These are phyloP conservation scores for Hephaestus fuliginosus DNA, from an alignment of 2,797 vertebrate species.

Conservation along the genomic window DNA sequence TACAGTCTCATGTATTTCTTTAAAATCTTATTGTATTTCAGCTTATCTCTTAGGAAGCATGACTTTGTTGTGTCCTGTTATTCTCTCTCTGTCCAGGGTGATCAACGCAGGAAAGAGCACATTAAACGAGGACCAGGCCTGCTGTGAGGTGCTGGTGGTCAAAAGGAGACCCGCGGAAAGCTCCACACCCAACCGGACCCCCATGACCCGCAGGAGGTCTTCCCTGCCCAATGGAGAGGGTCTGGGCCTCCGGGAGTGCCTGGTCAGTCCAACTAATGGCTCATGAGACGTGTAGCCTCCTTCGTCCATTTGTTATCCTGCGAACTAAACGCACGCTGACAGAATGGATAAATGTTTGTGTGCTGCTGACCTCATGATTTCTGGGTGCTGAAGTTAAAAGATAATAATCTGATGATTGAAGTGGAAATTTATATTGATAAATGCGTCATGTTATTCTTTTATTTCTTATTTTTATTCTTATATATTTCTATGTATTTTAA, in stretches of 20 bases:
- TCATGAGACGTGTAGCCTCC: not conserved
- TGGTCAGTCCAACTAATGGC: slow-evolving; percentile 82
- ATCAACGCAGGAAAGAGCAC: slow-evolving; percentile 99
- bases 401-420: not conserved
- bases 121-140: slow-evolving; percentile 98
- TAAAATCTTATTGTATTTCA: not conserved
- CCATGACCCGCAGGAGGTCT: slow-evolving; percentile 88
- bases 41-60: not conserved
- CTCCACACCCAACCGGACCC: slow-evolving; percentile 88
- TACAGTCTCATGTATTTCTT: not conserved
- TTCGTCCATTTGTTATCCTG: not conserved
- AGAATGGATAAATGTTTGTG: not conserved
- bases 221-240: slow-evolving; percentile 95
- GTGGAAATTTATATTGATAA: not conserved
- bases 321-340: not conserved
- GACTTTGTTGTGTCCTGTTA: not conserved
- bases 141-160: slow-evolving; percentile 94
- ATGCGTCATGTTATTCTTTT: not conserved
- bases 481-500: not conserved
- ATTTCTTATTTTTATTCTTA: not conserved
- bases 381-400: not conserved
- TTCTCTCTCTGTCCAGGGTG: slow-evolving; percentile 84
- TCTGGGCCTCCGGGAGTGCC: slow-evolving; percentile 87
- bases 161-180: slow-evolving; percentile 86
- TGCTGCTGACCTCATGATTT: not conserved